Evolutionary conservation across 2,888 invertebrate genomes (phyloP).

Genomic region (Patella caerulea): DNA sequence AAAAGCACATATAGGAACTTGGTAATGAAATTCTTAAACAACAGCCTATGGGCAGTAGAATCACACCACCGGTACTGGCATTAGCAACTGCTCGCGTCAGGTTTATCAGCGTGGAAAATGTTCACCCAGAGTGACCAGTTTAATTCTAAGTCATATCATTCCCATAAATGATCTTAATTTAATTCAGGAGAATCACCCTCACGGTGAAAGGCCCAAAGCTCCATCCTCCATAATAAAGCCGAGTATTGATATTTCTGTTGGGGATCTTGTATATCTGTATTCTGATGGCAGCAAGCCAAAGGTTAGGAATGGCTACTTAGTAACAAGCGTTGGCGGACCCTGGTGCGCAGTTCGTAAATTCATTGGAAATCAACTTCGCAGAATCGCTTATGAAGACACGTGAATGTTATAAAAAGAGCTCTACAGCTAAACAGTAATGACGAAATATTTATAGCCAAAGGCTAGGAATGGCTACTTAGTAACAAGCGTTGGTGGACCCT

Average conservation of each 20-base stretch:
- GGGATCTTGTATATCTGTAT: slow-evolving; percentile 12
- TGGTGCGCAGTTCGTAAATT: no score
- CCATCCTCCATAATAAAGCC: background rate
- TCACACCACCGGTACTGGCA: background rate
- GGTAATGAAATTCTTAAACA: slow-evolving; percentile 4
- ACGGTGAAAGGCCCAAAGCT: slow-evolving; percentile 12
- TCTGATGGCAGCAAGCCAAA: background rate
- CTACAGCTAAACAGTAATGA: no score
- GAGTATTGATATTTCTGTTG: background rate
- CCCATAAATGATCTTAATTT: slow-evolving; percentile 9
- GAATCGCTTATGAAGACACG: no score
- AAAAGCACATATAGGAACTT: slow-evolving; percentile 14
- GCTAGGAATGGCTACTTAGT: background rate
- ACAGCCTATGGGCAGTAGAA: slow-evolving; percentile 7
- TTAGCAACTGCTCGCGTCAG: background rate
- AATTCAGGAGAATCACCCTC: slow-evolving; percentile 1
- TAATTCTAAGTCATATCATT: background rate
- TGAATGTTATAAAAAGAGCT: no score
- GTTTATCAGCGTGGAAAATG: slow-evolving; percentile 13
- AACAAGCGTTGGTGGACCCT: no score
- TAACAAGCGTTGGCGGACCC: no score
- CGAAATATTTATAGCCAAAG: background rate
- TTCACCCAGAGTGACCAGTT: background rate
- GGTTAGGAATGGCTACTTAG: background rate
- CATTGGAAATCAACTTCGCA: no score